These are phyloP conservation scores for Mechanitis messenoides DNA, from an alignment of 2,888 invertebrate species.

Conservation along the genomic window DNA sequence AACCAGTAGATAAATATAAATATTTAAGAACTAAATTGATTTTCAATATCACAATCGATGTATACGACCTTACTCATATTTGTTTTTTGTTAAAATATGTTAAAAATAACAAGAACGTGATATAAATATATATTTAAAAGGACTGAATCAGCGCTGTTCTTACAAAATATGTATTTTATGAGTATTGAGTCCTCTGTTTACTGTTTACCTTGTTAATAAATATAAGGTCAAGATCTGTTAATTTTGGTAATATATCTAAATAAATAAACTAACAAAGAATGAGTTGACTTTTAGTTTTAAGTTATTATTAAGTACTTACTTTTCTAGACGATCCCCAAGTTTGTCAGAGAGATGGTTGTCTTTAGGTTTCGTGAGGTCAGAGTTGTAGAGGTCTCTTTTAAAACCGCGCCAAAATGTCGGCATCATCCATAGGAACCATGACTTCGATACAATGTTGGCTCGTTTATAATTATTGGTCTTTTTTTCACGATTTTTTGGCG, in stretches of 20 bases:
- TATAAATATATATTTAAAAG: too few relatives aligned
- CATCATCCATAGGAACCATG: constrained; percentile 75
- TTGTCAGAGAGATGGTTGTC: constrained; percentile 79
- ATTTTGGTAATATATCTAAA: constrained; percentile 25
- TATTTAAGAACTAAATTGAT: too few relatives aligned
- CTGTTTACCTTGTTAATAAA: constrained; percentile 39
- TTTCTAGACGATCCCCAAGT: constrained; percentile 79
- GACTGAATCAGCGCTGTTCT: too few relatives aligned
- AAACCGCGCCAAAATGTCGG: constrained; percentile 78
- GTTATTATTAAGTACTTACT: constrained; percentile 53
- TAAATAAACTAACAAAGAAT: constrained; percentile 19
- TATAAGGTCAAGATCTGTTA: constrained; percentile 38
- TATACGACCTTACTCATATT: not conserved
- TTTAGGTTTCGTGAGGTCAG: constrained; percentile 83
- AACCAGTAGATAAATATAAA: too few relatives aligned
- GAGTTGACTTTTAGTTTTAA: not conserved
- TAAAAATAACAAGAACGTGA: too few relatives aligned
- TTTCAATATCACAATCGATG: constrained; percentile 3
- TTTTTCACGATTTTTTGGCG: constrained; percentile 67
- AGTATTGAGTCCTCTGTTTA: constrained; percentile 31
- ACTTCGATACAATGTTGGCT: constrained; percentile 60
- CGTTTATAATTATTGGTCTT: constrained; percentile 66
- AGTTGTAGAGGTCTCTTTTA: constrained; percentile 78
- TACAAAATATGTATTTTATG: not conserved
- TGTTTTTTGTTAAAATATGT: too few relatives aligned